Base-by-base conservation (phyloP, 2,888 invertebrate genomes). In the Chironomus riparius region DNA sequence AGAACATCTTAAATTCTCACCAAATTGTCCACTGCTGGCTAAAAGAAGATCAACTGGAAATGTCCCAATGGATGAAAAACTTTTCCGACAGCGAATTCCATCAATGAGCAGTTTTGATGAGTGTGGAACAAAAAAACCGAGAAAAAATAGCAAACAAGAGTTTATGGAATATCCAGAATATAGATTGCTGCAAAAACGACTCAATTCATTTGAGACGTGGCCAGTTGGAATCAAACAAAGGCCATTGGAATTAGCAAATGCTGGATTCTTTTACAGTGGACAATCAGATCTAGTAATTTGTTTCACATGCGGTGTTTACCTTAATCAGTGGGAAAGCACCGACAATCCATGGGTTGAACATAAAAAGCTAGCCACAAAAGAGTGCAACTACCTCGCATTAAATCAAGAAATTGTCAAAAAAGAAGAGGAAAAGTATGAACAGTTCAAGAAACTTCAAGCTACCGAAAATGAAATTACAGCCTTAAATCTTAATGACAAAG, bases 1-100 rank as follows among this genome's bases (percentile, higher is more conserved):
- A 4, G 93, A 94, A 79, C 94, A 94, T 82, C 85, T 87, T 78
- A 86, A 88, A 65, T 92, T 91, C 89, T 90, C 90, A 22, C 89
- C 90, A 0, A 86, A 88, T 77, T 94, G 94, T 81, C 88, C 90
- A 2, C 92, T 92, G 80, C 83, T 93, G 13, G 85, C 87, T 38
- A 38, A 38, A 15, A 86, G 86, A 70, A 79, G 85, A n/a, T 85
- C 86, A 21, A 87, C 87, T 70, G 88, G 87, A 22, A 89, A 89
- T 81, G 84, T 89, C 28, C 87, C 89, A 0, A 71, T 84, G 0
- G 79, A 78, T 12, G 47, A 77, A 50, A 48, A 61, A 22, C n/a
- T 72, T 0, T 75, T 77, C 77, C 76, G 15, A 38, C 71, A 24
- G 15, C 1, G 4, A 38, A 10, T 38, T 38, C 38, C 38, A 28